Evolutionary conservation across 2,797 vertebrate species (phyloP), one percentile per base, ranked within the genome.

Genomic region (Meriones psammophilus): DNA sequence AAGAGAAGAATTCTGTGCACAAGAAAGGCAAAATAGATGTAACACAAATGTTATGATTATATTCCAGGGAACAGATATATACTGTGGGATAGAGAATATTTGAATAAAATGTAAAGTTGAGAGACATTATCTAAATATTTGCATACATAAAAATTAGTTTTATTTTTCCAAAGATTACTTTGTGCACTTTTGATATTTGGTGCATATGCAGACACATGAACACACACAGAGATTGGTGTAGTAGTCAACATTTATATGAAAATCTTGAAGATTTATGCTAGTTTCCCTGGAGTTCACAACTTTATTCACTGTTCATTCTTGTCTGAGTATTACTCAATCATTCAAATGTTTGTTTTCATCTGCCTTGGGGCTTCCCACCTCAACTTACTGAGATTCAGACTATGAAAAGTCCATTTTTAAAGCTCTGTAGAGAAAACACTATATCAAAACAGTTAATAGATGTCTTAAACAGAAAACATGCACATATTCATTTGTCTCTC

Each of bases 371-470:
- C 36, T 95, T 66, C 91, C 42, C 78, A 42, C 68, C 84, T 68
- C 88, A 50, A 20, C 69, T 95, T 97, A 91, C 56, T 94, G 96
- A 90, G 62, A 94, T 50, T 42, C 94, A 69, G 94, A 81, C 26
- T 50, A 92, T 93, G 89, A 96, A 84, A n/a, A 87, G 36, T 39
- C 24, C 0, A 87, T 92, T 95, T 98, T 95, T 94, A 96, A 88
- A 95, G 69, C 54, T 12, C 0, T 91, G 60, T 81, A 85, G 88
- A 93, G 89, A 76, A 96, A 93, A 42, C 30, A 76, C 74, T 97
- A 69, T 39, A 96, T 95, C 94, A 90, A 96, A 97, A 94, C 14
- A 56, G 33, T 88, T 97, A 97, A 85, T 95, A 92, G 74, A 86
- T 20, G 66, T 46, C 84, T 92, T 64, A 80, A 90, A 58, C 7